phyloP scores from a whole-genome alignment of 2,888 invertebrate species.

The Drosophila paracracens region DNA sequence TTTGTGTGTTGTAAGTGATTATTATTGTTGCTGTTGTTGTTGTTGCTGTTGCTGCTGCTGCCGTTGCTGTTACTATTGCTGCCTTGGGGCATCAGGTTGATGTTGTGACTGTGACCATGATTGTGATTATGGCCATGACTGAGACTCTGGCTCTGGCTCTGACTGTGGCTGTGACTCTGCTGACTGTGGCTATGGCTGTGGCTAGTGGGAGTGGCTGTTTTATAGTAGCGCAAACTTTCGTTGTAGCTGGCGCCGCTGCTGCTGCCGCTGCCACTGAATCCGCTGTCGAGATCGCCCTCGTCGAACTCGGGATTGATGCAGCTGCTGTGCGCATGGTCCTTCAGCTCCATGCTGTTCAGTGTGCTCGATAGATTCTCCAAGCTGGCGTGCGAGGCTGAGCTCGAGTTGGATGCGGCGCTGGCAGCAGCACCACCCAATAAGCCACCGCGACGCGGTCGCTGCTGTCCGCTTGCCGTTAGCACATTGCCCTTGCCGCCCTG shows the following conservation, averaged over 20 bases:
- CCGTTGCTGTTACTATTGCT: constrained; percentile 12
- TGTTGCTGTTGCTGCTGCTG: constrained; percentile 14
- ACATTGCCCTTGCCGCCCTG: constrained; percentile 43
- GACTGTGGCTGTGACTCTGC: constrained; percentile 41
- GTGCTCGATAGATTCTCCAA: constrained; percentile 84
- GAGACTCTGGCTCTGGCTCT: constrained; percentile 9
- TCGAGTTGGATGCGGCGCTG: constrained; percentile 71
- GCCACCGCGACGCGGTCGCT: constrained; percentile 77
- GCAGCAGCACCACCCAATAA: constrained; percentile 80
- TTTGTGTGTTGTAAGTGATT: constrained; percentile 62
- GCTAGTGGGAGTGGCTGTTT: constrained; percentile 81
- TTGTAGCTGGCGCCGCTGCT: constrained; percentile 94
- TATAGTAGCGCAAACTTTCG: constrained; percentile 88
- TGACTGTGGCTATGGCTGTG: constrained; percentile 53
- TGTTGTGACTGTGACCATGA: constrained; percentile 24
- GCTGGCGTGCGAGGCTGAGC: constrained; percentile 82
- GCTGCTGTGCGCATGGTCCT: constrained; percentile 83
- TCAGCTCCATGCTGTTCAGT: constrained; percentile 84
- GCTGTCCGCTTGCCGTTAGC: constrained; percentile 47
- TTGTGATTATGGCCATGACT: constrained; percentile 1
- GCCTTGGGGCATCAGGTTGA: constrained; percentile 32
- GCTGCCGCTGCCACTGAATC: constrained; percentile 88
- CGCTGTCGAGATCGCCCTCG: constrained; percentile 90
- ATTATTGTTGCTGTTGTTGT: constrained; percentile 31
- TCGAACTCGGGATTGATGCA: constrained; percentile 85